A percentile compares a stretch with the other conserved stretches of the same genome.
Evolutionary conservation across 1,140 invertebrate species (phyloP).

Genomic region (Babylonia areolata): DNA sequence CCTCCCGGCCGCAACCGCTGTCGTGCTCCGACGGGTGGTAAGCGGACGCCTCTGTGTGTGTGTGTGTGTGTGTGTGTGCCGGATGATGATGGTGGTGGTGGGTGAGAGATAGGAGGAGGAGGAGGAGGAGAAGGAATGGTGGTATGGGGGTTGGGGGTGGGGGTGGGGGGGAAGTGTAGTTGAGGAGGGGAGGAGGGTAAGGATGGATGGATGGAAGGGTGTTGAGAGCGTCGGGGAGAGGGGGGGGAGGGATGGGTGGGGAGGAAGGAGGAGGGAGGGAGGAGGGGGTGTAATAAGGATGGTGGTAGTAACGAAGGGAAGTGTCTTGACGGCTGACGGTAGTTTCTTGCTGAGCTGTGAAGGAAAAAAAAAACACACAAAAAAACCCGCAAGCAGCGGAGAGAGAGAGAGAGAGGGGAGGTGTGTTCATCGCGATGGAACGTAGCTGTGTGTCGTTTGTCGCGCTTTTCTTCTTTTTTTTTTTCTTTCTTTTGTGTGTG

Average conservation of each 20-base stretch:
- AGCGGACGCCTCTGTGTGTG: constrained; percentile 6
- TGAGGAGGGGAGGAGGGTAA: not conserved
- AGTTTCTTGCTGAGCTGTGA: constrained; percentile 30
- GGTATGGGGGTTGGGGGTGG: not conserved
- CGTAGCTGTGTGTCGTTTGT: too few species aligned
- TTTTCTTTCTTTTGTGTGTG: too few species aligned
- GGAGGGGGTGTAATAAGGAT: not conserved
- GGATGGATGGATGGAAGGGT: not conserved
- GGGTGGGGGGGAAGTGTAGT: not conserved
- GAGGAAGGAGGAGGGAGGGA: not conserved
- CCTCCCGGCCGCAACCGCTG: constrained; percentile 14
- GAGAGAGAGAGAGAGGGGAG: too few species aligned
- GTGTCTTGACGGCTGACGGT: constrained; percentile 18
- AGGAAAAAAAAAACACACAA: too few species aligned
- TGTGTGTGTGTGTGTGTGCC: not conserved
- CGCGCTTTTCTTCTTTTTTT: too few species aligned
- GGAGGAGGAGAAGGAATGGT: not conserved
- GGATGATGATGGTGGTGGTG: not conserved
- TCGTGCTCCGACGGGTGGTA: constrained; percentile 22
- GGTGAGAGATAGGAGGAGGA: not conserved
- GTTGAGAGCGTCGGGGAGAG: not conserved
- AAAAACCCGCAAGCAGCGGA: too few species aligned
- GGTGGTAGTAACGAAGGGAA: not conserved
- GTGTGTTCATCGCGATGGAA: too few species aligned
- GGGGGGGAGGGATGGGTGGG: not conserved